phyloP scores from a whole-genome alignment of 2,888 invertebrate genomes.

The Antheraea assamensis region DNA sequence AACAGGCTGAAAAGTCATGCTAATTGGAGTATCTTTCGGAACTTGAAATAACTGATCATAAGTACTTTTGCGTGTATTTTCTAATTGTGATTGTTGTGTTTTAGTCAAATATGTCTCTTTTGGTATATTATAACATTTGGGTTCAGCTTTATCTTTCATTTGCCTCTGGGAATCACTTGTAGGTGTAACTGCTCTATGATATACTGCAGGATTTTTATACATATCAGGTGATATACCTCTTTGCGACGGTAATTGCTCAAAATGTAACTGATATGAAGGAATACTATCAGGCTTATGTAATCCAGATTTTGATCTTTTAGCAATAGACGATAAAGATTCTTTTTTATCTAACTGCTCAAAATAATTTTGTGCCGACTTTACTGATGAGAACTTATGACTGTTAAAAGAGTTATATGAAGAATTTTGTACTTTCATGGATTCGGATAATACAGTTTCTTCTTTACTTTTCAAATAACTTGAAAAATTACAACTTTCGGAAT shows the following conservation, averaged over 20 bases:
- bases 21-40: slow-evolving; percentile 77
- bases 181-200: slow-evolving; percentile 70
- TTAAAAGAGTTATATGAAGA: slow-evolving; percentile 49
- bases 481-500: slow-evolving; percentile 54
- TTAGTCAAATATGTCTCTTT: slow-evolving; percentile 45
- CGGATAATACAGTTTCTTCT: slow-evolving; percentile 54
- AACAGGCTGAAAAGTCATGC: slow-evolving; percentile 86
- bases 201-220: slow-evolving; percentile 64
- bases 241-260: slow-evolving; percentile 82
- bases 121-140: slow-evolving; percentile 26
- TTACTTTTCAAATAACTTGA: slow-evolving; percentile 42
- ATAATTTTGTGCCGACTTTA: slow-evolving; percentile 67
- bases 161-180: slow-evolving; percentile 66
- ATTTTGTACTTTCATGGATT: slow-evolving; percentile 56
- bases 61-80: slow-evolving; percentile 39
- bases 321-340: slow-evolving; percentile 59
- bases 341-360: slow-evolving; percentile 70
- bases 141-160: slow-evolving; percentile 59
- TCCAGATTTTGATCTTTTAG: slow-evolving; percentile 73
- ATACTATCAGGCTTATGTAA: slow-evolving; percentile 84
- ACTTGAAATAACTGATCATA: slow-evolving; percentile 46
- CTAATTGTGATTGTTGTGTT: slow-evolving; percentile 46
- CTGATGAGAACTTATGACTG: slow-evolving; percentile 61
- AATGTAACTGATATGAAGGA: slow-evolving; percentile 85
- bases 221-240: slow-evolving; percentile 82